Evolutionary conservation across 2,888 invertebrate species (phyloP).

Genomic region (Carterocephalus palaemon): DNA sequence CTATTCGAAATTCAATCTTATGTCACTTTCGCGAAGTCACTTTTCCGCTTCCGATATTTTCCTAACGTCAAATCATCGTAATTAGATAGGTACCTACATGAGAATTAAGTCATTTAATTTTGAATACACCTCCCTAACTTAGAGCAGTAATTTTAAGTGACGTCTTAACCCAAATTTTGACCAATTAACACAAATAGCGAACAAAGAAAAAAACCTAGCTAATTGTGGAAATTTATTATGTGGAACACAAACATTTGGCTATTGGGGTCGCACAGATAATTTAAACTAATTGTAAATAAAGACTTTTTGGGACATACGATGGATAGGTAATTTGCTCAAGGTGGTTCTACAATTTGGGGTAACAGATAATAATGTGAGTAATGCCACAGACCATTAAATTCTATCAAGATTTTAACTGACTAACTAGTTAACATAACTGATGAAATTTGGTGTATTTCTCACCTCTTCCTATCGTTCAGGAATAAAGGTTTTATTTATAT

Average conservation of each 20-base stretch:
- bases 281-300: conserved; percentile 35
- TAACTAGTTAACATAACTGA: too few species aligned
- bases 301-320: conserved; percentile 28
- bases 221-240: conserved; percentile 55
- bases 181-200: conserved; percentile 60
- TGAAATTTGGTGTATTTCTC: too few species aligned
- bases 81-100: conserved; percentile 15
- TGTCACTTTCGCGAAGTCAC: neutral
- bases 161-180: conserved; percentile 53
- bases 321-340: conserved; percentile 14
- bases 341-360: conserved; percentile 4
- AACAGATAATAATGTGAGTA: conserved; percentile 1
- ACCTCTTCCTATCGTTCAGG: too few species aligned
- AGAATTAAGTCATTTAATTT: conserved; percentile 3
- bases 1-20: conserved; percentile 21
- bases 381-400: too few species aligned
- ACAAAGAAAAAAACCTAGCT: conserved; percentile 57
- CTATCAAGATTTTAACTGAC: too few species aligned
- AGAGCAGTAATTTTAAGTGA: conserved; percentile 31
- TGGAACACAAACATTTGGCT: conserved; percentile 64
- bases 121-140: neutral
- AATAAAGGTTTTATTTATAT: too few species aligned
- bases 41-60: neutral
- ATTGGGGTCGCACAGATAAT: conserved; percentile 52
- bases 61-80: neutral